phyloP scores from a whole-genome alignment of 1,140 invertebrate species.

The Temnothorax curvispinosus region DNA sequence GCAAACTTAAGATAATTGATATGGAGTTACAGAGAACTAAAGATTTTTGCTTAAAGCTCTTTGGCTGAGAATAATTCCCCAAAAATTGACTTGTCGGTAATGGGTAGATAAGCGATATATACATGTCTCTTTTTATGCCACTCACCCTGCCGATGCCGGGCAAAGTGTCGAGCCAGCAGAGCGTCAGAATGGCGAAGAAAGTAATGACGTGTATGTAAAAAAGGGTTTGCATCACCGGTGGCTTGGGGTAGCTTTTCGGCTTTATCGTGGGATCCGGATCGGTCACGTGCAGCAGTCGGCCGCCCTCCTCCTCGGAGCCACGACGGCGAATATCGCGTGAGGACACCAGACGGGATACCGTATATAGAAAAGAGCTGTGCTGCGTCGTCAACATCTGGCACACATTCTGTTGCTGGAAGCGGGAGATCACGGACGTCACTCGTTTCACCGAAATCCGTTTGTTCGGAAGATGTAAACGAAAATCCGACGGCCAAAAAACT shows the following conservation, averaged over 20 bases:
- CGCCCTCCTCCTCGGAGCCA: conserved; percentile 81
- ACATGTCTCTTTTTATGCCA: background rate
- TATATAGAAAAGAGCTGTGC: conserved; percentile 84
- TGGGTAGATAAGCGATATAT: background rate
- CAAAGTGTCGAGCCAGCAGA: conserved; percentile 85
- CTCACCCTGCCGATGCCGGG: conserved; percentile 85
- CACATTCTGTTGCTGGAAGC: conserved; percentile 78
- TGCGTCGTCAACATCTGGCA: conserved; percentile 80
- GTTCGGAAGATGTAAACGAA: background rate
- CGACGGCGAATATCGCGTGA: conserved; percentile 81
- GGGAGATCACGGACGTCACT: conserved; percentile 30
- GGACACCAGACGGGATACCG: conserved; percentile 85
- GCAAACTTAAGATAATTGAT: background rate
- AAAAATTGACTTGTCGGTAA: background rate
- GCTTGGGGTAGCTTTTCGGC: conserved; percentile 80
- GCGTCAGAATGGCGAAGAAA: conserved; percentile 80
- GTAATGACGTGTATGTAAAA: conserved; percentile 85
- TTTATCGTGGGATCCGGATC: conserved; percentile 82
- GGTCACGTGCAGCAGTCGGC: conserved; percentile 81
- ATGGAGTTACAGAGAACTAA: background rate
- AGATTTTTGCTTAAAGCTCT: background rate
- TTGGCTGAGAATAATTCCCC: background rate
- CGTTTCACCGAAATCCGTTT: background rate
- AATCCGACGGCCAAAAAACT: background rate
- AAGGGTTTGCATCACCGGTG: conserved; percentile 80